A percentile compares a stretch with the other conserved stretches of the same genome.
Conservation (phyloP, 2,888 invertebrate species). For the Vesta saturnalis region DNA sequence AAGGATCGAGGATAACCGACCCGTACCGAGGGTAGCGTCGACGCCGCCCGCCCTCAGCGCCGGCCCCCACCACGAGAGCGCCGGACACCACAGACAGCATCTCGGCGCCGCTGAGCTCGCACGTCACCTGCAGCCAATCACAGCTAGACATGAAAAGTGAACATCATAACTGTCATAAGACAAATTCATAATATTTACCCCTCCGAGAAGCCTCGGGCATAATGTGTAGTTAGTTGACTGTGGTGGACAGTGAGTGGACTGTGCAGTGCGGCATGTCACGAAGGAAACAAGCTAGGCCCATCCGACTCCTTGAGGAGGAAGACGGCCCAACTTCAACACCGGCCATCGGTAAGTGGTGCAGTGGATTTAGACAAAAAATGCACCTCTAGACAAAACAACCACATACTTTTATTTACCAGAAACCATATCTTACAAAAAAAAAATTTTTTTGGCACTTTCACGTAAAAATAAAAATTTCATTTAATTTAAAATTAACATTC, state of each 20-base stretch:
- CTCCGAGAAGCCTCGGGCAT: slow-evolving; percentile 36
- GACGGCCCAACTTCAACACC: slow-evolving; percentile 53
- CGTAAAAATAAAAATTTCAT: too few relatives aligned
- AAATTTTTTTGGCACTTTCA: too few relatives aligned
- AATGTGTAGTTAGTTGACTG: slow-evolving; percentile 44
- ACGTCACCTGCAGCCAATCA: slow-evolving; percentile 58
- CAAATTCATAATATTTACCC: slow-evolving; percentile 38
- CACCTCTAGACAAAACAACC: slow-evolving; percentile 4
- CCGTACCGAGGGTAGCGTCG: slow-evolving; percentile 60
- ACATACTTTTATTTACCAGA: too few relatives aligned
- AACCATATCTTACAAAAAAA: too few relatives aligned
- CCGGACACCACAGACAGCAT: slow-evolving; percentile 61
- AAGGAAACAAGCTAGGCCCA: slow-evolving; percentile 67
- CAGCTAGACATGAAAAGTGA: slow-evolving; percentile 44
- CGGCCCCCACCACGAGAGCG: slow-evolving; percentile 58
- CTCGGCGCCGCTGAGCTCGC: slow-evolving; percentile 62
- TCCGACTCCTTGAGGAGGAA: slow-evolving; percentile 65
- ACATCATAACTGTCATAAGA: slow-evolving; percentile 48
- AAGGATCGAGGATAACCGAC: slow-evolving; percentile 54
- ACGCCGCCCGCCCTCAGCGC: slow-evolving; percentile 56
- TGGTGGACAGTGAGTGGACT: slow-evolving; percentile 48
- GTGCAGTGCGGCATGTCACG: slow-evolving; percentile 62
- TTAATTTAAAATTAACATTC: too few relatives aligned
- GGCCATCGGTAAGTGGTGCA: slow-evolving; percentile 50
- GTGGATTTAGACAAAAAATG: slow-evolving; percentile 20